These are phyloP conservation scores for Ctenochaetus hawaiiensis DNA, from an alignment of 2,797 vertebrate genomes.

Conservation along the genomic window DNA sequence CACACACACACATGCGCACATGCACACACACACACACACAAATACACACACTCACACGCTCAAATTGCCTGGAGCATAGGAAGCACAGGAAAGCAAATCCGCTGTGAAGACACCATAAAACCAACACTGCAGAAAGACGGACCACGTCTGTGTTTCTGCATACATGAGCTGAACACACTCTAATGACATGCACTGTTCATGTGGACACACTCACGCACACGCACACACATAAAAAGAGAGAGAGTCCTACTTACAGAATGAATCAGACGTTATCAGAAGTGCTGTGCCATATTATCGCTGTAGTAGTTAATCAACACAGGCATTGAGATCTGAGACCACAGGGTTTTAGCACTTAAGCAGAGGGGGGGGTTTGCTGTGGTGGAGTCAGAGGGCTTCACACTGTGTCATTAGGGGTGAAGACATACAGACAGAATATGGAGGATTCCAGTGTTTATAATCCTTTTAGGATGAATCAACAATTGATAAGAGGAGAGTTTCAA, in stretches of 20 bases:
- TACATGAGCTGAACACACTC: conserved; percentile 48
- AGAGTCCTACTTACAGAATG: conserved; percentile 85
- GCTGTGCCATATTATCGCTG: conserved; percentile 71
- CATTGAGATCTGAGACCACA: conserved; percentile 67
- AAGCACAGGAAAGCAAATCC: conserved; percentile 74
- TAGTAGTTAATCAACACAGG: conserved; percentile 72
- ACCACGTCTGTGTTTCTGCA: conserved; percentile 47
- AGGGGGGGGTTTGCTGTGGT: conserved; percentile 25
- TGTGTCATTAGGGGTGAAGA: conserved; percentile 51
- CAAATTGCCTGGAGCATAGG: conserved; percentile 70
- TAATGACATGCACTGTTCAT: conserved; percentile 59
- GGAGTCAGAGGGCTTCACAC: conserved; percentile 62
- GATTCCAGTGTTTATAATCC: conserved; percentile 71
- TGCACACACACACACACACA: conserved; percentile 33
- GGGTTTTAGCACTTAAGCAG: conserved; percentile 60
- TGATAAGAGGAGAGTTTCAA: conserved; percentile 51
- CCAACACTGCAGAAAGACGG: conserved; percentile 67
- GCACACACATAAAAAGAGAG: conserved; percentile 38
- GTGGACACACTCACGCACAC: conserved; percentile 36
- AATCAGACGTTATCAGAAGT: conserved; percentile 82
- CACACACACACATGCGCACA: conserved; percentile 47
- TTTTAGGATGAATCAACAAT: conserved; percentile 52
- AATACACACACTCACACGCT: conserved; percentile 38
- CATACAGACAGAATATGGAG: conserved; percentile 45
- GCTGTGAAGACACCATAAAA: conserved; percentile 73